A percentile compares a stretch with the other conserved stretches of the same genome.
These are phyloP conservation scores for Belonocnema kinseyi DNA, from an alignment of 1,140 invertebrate genomes.

Conservation along the genomic window DNA sequence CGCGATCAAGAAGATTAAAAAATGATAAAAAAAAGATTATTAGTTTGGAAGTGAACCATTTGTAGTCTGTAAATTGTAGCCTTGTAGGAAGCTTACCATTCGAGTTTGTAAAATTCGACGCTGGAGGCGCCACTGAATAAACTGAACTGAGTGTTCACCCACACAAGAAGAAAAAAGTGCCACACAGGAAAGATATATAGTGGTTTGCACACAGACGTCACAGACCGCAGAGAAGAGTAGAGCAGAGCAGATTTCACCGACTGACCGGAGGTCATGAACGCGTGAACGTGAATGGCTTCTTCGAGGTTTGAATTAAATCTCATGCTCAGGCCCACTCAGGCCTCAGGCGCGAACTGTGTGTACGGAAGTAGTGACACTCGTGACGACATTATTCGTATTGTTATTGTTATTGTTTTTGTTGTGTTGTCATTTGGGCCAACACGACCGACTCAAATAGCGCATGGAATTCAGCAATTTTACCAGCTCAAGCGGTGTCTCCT, in stretches of 20 bases:
- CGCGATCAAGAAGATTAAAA: too few species aligned
- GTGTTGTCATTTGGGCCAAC: neutral
- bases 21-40: neutral
- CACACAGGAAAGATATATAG: neutral
- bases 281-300: conserved; percentile 2
- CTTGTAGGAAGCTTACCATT: neutral
- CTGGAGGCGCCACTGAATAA: neutral
- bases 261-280: neutral
- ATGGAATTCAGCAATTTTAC: neutral
- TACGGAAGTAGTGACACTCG: neutral
- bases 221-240: too few species aligned
- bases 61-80: neutral
- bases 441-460: neutral
- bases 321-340: neutral
- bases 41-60: neutral
- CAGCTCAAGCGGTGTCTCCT: neutral
- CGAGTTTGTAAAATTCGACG: neutral
- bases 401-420: neutral
- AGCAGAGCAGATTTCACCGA: neutral
- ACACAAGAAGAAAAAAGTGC: neutral
- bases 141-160: neutral
- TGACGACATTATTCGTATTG: too few species aligned
- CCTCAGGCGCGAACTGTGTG: conserved; percentile 12
- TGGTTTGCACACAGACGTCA: too few species aligned
- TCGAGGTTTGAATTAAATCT: conserved; percentile 14